phyloP scores from a whole-genome alignment of 2,113 vertebrate genomes.

The Callorhinus ursinus region DNA sequence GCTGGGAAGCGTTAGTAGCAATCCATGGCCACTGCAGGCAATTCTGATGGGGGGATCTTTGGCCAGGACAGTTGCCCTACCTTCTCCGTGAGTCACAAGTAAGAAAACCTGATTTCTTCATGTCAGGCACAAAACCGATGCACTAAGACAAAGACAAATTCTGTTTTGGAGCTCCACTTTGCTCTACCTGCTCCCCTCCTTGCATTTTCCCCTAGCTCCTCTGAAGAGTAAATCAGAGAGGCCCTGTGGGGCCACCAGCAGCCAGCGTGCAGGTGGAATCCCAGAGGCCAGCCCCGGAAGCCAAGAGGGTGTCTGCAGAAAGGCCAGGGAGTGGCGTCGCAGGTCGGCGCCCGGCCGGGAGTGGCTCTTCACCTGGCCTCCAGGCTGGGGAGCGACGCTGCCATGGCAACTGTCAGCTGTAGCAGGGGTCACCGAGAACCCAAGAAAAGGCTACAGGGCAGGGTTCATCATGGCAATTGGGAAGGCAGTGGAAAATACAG shows the following conservation, averaged over 20 bases:
- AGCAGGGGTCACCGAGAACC: background rate
- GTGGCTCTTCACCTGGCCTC: slow-evolving; percentile 27
- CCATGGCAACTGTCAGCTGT: slow-evolving; percentile 24
- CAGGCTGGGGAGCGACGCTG: background rate
- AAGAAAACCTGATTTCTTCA: background rate
- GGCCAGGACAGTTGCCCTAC: accelerated
- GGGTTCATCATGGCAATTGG: background rate
- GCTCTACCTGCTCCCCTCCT: background rate
- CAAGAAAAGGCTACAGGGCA: background rate
- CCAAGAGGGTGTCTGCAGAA: background rate
- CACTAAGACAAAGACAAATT: background rate
- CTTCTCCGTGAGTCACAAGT: accelerated
- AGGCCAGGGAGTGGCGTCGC: background rate
- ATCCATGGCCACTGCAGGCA: accelerated
- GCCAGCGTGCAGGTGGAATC: accelerated
- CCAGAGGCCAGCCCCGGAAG: background rate
- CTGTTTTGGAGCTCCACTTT: background rate
- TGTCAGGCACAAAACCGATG: background rate
- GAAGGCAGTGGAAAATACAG: accelerated
- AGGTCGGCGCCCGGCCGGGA: accelerated
- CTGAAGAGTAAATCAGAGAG: background rate
- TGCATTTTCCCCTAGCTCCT: background rate
- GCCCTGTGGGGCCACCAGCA: background rate
- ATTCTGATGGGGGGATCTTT: accelerated
- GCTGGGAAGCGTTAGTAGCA: accelerated